phyloP scores from a whole-genome alignment of 1,140 invertebrate genomes.

The Antheraea mylitta region DNA sequence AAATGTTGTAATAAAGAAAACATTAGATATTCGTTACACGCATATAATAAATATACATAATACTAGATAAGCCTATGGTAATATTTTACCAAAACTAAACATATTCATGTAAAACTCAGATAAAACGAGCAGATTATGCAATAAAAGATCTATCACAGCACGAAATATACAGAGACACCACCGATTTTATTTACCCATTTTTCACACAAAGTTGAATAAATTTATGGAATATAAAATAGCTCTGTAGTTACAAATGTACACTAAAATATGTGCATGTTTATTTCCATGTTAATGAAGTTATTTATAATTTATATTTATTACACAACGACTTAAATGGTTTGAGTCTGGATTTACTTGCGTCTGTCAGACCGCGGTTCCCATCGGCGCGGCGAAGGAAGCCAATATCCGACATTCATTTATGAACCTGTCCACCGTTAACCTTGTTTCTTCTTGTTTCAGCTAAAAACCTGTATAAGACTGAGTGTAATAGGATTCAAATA shows the following conservation, averaged over 20 bases:
- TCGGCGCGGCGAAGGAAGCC: slow-evolving; percentile 49
- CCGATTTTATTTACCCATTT: not conserved
- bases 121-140: not conserved
- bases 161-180: not conserved
- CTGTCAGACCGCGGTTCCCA: slow-evolving; percentile 16
- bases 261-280: not conserved
- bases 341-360: slow-evolving; percentile 11
- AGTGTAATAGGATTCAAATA: not conserved
- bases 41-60: not conserved
- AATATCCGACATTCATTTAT: slow-evolving; percentile 64
- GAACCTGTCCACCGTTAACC: slow-evolving; percentile 35
- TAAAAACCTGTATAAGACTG: not conserved
- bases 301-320: not conserved
- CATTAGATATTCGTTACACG: no score
- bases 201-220: not conserved
- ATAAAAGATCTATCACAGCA: not conserved
- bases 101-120: not conserved
- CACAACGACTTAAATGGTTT: not conserved
- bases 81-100: not conserved
- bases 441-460: slow-evolving; percentile 24
- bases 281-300: not conserved
- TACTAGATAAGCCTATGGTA: not conserved
- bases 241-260: not conserved
- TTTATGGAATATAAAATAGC: not conserved
- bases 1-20: no score